Percentiles rank a stretch among this genome's conserved stretches.
Evolutionary conservation across 2,797 vertebrate species (phyloP).

Genomic region (Sciaenops ocellatus): DNA sequence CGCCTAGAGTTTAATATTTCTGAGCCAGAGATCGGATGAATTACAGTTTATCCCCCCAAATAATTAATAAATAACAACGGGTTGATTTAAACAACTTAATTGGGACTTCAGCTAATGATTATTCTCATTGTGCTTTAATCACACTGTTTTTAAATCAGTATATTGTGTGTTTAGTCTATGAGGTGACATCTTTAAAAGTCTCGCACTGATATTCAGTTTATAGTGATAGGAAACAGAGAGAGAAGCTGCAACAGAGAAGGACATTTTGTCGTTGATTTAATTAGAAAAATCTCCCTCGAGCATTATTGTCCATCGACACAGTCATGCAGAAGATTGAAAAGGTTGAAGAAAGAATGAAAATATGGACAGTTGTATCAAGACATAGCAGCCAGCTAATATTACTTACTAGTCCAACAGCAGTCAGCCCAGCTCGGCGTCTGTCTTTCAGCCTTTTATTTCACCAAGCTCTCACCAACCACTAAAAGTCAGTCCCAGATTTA

Average conservation of each 20-base stretch:
- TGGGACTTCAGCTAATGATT: neutral
- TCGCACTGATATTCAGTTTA: no score
- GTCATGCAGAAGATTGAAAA: neutral
- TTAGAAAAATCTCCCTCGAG: conserved; percentile 4
- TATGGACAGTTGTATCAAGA: neutral
- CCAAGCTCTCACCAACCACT: no score
- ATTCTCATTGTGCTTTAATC: neutral
- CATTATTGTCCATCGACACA: neutral
- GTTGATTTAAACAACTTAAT: neutral
- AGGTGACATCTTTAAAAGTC: no score
- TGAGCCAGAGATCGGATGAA: neutral
- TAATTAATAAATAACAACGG: neutral
- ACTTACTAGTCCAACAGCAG: no score
- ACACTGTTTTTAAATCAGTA: no score
- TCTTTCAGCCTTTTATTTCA: no score
- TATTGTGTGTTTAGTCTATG: no score
- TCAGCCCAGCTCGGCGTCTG: no score
- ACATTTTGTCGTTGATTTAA: neutral
- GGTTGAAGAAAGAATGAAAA: neutral
- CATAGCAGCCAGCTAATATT: no score
- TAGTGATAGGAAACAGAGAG: no score
- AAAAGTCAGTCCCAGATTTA: no score
- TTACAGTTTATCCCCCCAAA: neutral
- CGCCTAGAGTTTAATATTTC: neutral
- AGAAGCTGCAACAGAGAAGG: no score